Conservation (phyloP, 2,888 invertebrate species). For the Parascotia fuliginaria region DNA sequence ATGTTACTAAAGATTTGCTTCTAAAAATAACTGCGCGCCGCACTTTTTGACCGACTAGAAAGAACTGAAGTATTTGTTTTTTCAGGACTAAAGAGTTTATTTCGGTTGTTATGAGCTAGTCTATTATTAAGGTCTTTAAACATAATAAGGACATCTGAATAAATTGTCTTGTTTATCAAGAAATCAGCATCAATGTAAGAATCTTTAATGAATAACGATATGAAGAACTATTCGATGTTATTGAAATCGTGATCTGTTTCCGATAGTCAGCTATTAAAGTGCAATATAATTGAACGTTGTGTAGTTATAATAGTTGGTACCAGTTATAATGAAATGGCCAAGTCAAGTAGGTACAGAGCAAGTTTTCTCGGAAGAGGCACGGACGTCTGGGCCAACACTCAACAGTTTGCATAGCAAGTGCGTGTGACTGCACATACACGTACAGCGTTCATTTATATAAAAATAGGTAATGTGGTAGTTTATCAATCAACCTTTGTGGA, state of each 20-base stretch:
- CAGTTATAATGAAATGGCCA: constrained; percentile 42
- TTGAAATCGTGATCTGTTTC: constrained; percentile 25
- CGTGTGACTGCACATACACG: constrained; percentile 31
- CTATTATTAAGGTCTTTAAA: no score
- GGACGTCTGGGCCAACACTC: constrained; percentile 50
- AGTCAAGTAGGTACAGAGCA: constrained; percentile 48
- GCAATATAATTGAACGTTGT: constrained; percentile 26
- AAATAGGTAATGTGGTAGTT: not conserved
- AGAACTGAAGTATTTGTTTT: constrained; percentile 57
- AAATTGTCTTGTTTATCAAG: no score
- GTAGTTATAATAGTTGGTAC: constrained; percentile 23
- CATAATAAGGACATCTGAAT: no score
- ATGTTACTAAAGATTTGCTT: constrained; percentile 60
- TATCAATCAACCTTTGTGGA: not conserved
- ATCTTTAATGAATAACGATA: not conserved
- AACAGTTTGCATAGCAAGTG: constrained; percentile 27
- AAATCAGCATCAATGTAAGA: not conserved
- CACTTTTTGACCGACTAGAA: constrained; percentile 47
- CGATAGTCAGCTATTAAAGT: constrained; percentile 21
- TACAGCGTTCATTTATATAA: constrained; percentile 12
- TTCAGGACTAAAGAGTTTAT: constrained; percentile 50
- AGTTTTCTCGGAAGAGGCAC: constrained; percentile 61
- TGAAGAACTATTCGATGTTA: constrained; percentile 13
- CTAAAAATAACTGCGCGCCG: constrained; percentile 49
- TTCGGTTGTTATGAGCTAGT: constrained; percentile 35